phyloP scores from a whole-genome alignment of 1,140 invertebrate species.

The Oncopodura yosiiana region DNA sequence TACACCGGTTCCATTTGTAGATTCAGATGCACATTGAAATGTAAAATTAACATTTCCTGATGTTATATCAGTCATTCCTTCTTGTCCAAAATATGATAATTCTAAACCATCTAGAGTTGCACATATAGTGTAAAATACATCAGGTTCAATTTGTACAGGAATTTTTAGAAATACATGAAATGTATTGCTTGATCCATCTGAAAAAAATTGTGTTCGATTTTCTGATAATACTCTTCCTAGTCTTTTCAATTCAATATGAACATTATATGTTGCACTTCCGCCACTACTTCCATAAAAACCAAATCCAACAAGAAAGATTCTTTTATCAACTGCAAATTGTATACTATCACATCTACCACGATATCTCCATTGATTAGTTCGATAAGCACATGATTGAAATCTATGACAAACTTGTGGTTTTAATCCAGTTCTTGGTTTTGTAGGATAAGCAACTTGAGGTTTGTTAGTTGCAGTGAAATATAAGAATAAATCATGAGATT shows the following conservation, averaged over 20 bases:
- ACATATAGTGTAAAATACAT: constrained; percentile 81
- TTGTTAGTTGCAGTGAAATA: constrained; percentile 75
- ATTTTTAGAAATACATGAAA: constrained; percentile 89
- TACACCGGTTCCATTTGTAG: constrained; percentile 86
- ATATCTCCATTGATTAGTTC: constrained; percentile 91
- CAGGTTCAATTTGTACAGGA: constrained; percentile 80
- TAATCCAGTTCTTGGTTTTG: constrained; percentile 67
- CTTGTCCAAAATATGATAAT: constrained; percentile 89
- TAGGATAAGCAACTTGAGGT: constrained; percentile 68
- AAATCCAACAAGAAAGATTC: constrained; percentile 86
- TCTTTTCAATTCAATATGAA: constrained; percentile 80
- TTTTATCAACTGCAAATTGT: constrained; percentile 81
- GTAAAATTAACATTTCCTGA: constrained; percentile 83
- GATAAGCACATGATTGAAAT: constrained; percentile 90
- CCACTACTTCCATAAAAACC: constrained; percentile 85
- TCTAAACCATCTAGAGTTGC: constrained; percentile 80
- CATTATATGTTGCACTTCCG: constrained; percentile 79
- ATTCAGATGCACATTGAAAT: constrained; percentile 87
- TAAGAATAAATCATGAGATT: constrained; percentile 85
- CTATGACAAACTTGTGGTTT: constrained; percentile 86
- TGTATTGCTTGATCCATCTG: constrained; percentile 84
- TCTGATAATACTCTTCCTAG: constrained; percentile 73
- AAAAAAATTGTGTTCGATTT: constrained; percentile 84
- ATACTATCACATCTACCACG: constrained; percentile 83
- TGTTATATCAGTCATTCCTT: constrained; percentile 81